phyloP scores from a whole-genome alignment of 2,888 invertebrate species.

The Anthophora plumipes region DNA sequence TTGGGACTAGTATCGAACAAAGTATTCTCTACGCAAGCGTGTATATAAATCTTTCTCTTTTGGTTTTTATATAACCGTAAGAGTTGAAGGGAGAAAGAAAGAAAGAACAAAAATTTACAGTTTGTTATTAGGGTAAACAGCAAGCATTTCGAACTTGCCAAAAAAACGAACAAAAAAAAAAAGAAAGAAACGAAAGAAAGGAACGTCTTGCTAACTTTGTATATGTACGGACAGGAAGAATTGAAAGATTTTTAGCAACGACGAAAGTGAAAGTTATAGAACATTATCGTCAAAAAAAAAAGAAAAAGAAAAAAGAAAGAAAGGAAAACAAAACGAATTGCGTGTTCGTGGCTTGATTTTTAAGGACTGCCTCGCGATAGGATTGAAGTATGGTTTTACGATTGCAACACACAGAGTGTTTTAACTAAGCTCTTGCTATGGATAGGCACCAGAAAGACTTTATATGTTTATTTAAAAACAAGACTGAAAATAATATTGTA shows the following conservation, averaged over 20 bases:
- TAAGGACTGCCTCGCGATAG: slow-evolving; percentile 56
- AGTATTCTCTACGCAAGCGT: slow-evolving; percentile 77
- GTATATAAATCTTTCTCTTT: slow-evolving; percentile 67
- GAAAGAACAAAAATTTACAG: slow-evolving; percentile 61
- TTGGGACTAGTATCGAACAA: slow-evolving; percentile 75
- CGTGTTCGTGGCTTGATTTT: slow-evolving; percentile 59
- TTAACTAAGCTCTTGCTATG: slow-evolving; percentile 77
- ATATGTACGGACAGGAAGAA: slow-evolving; percentile 25
- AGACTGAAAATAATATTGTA: slow-evolving; percentile 79
- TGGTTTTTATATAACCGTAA: slow-evolving; percentile 65
- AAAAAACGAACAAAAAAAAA: too few relatives aligned
- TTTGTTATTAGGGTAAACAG: slow-evolving; percentile 61
- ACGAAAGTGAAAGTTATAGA: slow-evolving; percentile 39
- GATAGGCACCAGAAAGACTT: slow-evolving; percentile 79
- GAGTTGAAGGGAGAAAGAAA: slow-evolving; percentile 39
- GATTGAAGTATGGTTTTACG: slow-evolving; percentile 43
- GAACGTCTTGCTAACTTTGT: slow-evolving; percentile 40
- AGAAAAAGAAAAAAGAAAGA: slow-evolving; percentile 1
- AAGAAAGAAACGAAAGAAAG: too few relatives aligned
- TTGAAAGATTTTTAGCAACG: slow-evolving; percentile 24
- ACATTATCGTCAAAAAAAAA: slow-evolving; percentile 31
- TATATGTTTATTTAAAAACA: slow-evolving; percentile 79
- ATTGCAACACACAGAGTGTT: slow-evolving; percentile 59
- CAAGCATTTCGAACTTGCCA: slow-evolving; percentile 59
- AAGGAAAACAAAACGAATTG: slow-evolving; percentile 48